Conservation (phyloP, 35 echinoderm and acorn worm species). For the Chiridota heheva region DNA sequence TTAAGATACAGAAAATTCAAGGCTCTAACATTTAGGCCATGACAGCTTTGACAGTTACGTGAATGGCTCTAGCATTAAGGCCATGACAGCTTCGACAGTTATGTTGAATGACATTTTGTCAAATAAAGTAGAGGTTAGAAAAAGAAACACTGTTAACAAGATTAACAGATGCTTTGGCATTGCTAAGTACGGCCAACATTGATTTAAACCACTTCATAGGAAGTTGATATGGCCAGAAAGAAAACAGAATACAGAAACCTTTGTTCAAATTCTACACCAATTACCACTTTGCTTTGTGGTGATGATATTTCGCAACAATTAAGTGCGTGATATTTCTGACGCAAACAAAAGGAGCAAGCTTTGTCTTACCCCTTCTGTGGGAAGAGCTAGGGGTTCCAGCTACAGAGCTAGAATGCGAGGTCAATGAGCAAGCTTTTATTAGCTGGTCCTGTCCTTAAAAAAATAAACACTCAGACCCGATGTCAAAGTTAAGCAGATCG, state of each 20-base stretch:
- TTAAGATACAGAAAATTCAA: conserved; percentile 25
- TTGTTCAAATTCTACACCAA: conserved; percentile 1
- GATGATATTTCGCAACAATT: conserved; percentile 12
- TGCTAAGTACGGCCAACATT: background rate
- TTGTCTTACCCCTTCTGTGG: background rate
- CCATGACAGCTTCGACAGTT: conserved; percentile 10
- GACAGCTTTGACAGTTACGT: conserved; percentile 12
- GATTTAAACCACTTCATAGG: background rate
- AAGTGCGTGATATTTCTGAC: conserved; percentile 15
- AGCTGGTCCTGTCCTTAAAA: no score
- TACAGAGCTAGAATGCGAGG: conserved; percentile 6
- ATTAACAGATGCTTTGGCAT: conserved; percentile 4
- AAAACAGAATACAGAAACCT: background rate
- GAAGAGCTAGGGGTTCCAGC: conserved; percentile 10
- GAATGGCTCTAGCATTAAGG: conserved; percentile 10
- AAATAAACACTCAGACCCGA: no score
- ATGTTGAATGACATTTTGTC: conserved; percentile 18
- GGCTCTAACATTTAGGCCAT: conserved; percentile 1
- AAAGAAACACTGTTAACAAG: conserved; percentile 21
- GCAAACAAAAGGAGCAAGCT: conserved; percentile 24
- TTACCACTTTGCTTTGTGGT: conserved; percentile 19
- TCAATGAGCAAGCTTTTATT: no score
- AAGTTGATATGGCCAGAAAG: background rate
- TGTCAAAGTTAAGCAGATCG: no score
- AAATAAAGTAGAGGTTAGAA: background rate